A percentile compares a stretch with the other conserved stretches of the same genome.
Evolutionary conservation across 2,888 invertebrate genomes (phyloP).

Genomic region (Apotomis turbidana): DNA sequence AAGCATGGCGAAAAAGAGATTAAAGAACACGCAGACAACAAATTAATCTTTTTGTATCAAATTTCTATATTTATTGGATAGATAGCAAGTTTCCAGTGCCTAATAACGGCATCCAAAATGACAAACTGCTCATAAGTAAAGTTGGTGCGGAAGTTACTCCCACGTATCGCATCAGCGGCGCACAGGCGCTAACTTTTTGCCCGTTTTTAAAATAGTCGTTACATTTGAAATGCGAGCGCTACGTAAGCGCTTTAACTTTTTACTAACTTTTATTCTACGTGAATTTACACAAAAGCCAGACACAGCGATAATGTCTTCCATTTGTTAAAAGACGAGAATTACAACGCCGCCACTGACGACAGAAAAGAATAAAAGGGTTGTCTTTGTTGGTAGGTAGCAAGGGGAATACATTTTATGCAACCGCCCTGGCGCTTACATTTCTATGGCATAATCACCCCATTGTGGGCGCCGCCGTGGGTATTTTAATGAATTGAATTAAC

Average conservation of each 20-base stretch:
- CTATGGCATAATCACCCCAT: constrained; percentile 63
- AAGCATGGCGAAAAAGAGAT: no score
- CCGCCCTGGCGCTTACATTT: constrained; percentile 60
- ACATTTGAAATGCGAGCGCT: constrained; percentile 66
- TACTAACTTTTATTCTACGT: constrained; percentile 74
- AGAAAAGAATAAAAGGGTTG: constrained; percentile 75
- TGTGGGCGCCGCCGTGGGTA: constrained; percentile 55
- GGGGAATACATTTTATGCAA: constrained; percentile 74
- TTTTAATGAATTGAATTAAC: constrained; percentile 52
- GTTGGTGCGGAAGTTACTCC: constrained; percentile 48
- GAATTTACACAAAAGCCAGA: constrained; percentile 79
- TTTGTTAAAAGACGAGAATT: constrained; percentile 79
- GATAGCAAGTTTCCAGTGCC: background rate
- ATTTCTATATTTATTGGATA: background rate
- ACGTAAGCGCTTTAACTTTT: constrained; percentile 73
- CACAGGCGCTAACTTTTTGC: constrained; percentile 58
- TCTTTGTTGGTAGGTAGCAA: constrained; percentile 69
- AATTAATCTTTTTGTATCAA: no score
- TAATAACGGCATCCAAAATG: constrained; percentile 34
- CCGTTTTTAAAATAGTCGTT: constrained; percentile 63
- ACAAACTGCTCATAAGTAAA: constrained; percentile 49
- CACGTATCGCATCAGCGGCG: constrained; percentile 50
- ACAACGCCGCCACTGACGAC: constrained; percentile 69
- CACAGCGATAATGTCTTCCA: constrained; percentile 78
- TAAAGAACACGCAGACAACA: no score